phyloP scores from a whole-genome alignment of 1,140 invertebrate species.

The Microplitis mediator region DNA sequence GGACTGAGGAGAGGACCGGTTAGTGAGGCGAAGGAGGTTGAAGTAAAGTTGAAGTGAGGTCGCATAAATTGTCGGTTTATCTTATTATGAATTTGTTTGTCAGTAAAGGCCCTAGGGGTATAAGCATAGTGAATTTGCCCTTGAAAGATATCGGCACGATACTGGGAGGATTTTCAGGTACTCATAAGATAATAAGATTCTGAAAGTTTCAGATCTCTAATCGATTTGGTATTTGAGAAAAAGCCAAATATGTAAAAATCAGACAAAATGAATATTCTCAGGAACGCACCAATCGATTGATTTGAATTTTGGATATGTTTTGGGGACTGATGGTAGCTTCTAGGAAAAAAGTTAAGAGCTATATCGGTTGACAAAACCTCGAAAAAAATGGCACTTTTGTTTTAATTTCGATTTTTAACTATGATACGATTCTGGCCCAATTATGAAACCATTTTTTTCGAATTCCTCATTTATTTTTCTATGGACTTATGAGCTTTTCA shows the following conservation, averaged over 20 bases:
- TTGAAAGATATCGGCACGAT: not conserved
- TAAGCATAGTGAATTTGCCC: not conserved
- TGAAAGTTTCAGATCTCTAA: constrained; percentile 3
- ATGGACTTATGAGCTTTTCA: too few relatives aligned
- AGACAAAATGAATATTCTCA: not conserved
- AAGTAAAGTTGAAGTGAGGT: too few relatives aligned
- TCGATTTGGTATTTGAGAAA: not conserved
- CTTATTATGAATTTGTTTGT: too few relatives aligned
- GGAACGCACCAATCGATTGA: not conserved
- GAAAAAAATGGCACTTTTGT: not conserved
- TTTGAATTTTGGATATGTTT: not conserved
- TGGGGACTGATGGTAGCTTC: not conserved
- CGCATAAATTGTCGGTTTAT: too few relatives aligned
- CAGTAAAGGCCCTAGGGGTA: not conserved
- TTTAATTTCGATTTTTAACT: not conserved
- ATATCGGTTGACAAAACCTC: not conserved
- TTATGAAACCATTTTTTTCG: not conserved
- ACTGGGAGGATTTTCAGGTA: not conserved
- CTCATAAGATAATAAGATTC: not conserved
- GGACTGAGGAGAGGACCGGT: too few relatives aligned
- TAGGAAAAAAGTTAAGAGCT: not conserved
- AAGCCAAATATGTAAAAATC: not conserved
- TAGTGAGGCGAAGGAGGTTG: too few relatives aligned
- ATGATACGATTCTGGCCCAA: not conserved
- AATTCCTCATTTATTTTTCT: too few relatives aligned